Evolutionary conservation across 2,113 vertebrate species (phyloP).

Genomic region (Ovis canadensis): DNA sequence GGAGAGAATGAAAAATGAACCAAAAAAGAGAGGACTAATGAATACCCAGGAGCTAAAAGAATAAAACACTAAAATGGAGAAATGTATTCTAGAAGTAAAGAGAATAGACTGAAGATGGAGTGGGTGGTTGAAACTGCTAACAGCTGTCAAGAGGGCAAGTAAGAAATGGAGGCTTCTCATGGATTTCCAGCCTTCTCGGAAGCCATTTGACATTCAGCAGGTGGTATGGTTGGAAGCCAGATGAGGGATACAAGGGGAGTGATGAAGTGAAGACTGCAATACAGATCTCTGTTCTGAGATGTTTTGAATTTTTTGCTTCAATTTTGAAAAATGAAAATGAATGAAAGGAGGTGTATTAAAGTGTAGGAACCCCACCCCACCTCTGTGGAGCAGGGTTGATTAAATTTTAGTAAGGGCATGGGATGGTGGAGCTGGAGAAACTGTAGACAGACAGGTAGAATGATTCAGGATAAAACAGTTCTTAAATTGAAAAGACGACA

Average conservation of each 20-base stretch:
- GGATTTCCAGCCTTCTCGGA: not conserved
- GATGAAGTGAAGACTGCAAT: not conserved
- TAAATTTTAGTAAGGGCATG: not conserved
- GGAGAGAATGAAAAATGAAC: not conserved
- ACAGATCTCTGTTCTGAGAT: not conserved
- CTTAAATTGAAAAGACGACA: not conserved
- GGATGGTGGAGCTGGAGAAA: not conserved
- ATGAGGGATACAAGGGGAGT: not conserved
- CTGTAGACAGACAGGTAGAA: not conserved
- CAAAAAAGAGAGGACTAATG: not conserved
- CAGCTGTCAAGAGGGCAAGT: not conserved
- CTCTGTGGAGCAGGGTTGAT: not conserved
- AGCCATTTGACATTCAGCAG: not conserved
- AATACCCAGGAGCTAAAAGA: not conserved
- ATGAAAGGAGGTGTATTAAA: not conserved
- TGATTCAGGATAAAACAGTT: not conserved
- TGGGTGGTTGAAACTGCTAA: rapidly evolving
- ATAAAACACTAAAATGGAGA: not conserved
- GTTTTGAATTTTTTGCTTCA: not conserved
- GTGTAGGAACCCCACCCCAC: not conserved
- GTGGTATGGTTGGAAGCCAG: not conserved
- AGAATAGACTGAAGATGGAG: not conserved
- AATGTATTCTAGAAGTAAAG: not conserved
- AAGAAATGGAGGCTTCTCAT: not conserved
- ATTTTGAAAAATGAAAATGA: not conserved